Percentiles rank a stretch among this genome's conserved stretches.
phyloP scores from a whole-genome alignment of 2,113 vertebrate genomes.

The Australoheros scitulus region DNA sequence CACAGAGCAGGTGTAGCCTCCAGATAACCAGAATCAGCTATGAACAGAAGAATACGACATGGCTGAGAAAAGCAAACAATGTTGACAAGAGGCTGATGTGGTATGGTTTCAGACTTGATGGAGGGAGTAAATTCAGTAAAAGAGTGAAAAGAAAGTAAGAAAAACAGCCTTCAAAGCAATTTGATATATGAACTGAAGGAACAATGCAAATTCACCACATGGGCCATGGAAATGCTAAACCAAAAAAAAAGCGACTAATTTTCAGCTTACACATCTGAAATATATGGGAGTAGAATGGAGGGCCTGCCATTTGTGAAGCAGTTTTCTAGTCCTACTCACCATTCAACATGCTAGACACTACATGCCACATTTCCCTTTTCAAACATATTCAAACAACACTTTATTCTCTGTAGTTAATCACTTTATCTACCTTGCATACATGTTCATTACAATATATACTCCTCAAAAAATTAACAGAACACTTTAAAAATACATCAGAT shows the following conservation, averaged over 20 bases:
- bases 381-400: background rate
- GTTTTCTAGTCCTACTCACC: background rate
- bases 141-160: background rate
- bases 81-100: conserved; percentile 6
- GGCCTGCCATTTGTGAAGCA: background rate
- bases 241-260: conserved; percentile 3
- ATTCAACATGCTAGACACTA: background rate
- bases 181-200: conserved; percentile 48
- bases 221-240: background rate
- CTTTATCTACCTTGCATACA: too few relatives aligned
- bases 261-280: conserved; percentile 12
- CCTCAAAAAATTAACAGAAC: too few relatives aligned
- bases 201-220: conserved; percentile 2
- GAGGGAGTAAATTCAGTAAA: conserved; percentile 53
- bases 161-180: conserved; percentile 27
- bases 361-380: background rate
- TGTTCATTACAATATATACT: too few relatives aligned
- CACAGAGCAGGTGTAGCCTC: conserved; percentile 58
- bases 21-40: conserved; percentile 82
- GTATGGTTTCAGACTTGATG: background rate
- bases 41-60: conserved; percentile 38
- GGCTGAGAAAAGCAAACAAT: conserved; percentile 28
- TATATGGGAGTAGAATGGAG: conserved; percentile 26
- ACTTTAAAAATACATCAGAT: too few relatives aligned
- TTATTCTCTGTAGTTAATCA: too few relatives aligned